Percentiles rank a stretch among this genome's conserved stretches.
Conservation (phyloP, 2,888 invertebrate species). For the Mythimna ferrago region DNA sequence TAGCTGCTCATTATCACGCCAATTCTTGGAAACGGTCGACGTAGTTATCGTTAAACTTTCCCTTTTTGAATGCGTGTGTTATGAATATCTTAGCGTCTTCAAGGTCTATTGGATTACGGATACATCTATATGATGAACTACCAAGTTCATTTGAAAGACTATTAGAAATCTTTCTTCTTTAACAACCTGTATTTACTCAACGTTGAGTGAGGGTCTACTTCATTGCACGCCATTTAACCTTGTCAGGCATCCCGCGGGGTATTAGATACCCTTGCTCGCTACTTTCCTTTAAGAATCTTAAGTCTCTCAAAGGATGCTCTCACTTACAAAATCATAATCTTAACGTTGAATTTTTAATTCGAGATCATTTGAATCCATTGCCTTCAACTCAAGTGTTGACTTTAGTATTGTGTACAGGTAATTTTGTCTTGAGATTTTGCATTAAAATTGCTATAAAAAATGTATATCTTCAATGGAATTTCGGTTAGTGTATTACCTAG, state of each 20-base stretch:
- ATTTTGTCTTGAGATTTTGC: too few species aligned
- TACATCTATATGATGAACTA: not conserved
- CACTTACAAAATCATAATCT: not conserved
- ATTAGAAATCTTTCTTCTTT: not conserved
- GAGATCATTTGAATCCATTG: too few species aligned
- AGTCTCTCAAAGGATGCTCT: not conserved
- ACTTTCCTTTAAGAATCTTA: not conserved
- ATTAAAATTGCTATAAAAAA: too few species aligned
- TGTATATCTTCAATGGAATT: too few species aligned
- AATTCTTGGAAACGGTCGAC: slow-evolving; percentile 53
- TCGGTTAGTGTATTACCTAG: too few species aligned
- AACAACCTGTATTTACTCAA: not conserved
- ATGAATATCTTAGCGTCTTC: slow-evolving; percentile 40
- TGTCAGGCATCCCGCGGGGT: not conserved
- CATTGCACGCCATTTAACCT: not conserved
- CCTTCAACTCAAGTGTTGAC: too few species aligned
- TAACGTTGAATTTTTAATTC: not conserved
- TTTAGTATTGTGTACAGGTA: too few species aligned
- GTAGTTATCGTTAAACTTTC: slow-evolving; percentile 48
- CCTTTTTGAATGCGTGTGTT: slow-evolving; percentile 48
- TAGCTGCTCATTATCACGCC: slow-evolving; percentile 56
- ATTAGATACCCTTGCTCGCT: not conserved
- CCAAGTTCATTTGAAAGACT: slow-evolving; percentile 19
- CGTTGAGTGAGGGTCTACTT: not conserved
- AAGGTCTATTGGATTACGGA: slow-evolving; percentile 26